These are phyloP conservation scores for Odontesthes bonariensis DNA, from an alignment of 2,113 vertebrate genomes.

Conservation along the genomic window DNA sequence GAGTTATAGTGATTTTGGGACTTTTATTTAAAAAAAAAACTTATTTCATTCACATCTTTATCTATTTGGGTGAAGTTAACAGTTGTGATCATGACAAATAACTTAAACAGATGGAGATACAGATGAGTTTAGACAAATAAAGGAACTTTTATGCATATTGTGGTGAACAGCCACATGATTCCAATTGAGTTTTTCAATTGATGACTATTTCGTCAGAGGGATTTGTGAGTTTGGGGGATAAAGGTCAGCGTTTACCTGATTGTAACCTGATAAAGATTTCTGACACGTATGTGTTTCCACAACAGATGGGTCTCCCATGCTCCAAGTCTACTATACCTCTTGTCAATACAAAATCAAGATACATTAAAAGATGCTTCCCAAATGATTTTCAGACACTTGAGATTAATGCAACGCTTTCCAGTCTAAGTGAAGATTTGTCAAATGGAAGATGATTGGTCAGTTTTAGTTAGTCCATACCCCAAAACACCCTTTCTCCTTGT, in stretches of 20 bases:
- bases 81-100: not conserved
- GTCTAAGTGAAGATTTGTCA: not conserved
- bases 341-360: no score
- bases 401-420: no score
- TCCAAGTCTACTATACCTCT: no score
- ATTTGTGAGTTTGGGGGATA: not conserved
- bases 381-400: no score
- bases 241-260: slow-evolving; percentile 3
- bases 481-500: no score
- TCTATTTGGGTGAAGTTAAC: no score
- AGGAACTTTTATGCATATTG: not conserved
- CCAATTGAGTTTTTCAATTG: not conserved
- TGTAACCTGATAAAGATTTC: not conserved
- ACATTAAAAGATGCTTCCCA: no score
- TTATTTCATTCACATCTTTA: no score
- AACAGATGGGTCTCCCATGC: no score
- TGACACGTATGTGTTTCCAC: no score
- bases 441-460: not conserved
- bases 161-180: not conserved
- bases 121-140: not conserved
- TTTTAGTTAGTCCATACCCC: not conserved
- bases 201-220: not conserved
- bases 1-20: no score
- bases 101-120: not conserved
- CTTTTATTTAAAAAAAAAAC: no score